Percentiles rank a stretch among this genome's conserved stretches.
These are phyloP conservation scores for Dasypogon diadema DNA, from an alignment of 2,888 invertebrate species.

Conservation along the genomic window DNA sequence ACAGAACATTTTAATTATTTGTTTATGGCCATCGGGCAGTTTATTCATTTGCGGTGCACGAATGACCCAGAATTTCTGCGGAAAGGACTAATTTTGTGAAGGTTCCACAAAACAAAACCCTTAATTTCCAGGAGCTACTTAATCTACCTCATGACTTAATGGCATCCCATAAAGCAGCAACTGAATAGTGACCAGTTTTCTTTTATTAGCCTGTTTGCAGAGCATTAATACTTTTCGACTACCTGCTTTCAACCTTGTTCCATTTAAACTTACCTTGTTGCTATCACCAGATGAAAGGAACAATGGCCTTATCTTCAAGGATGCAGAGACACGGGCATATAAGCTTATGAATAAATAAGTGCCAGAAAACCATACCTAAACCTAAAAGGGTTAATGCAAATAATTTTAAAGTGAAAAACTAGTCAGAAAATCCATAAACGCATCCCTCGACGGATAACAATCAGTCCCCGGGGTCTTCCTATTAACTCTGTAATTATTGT, in stretches of 20 bases:
- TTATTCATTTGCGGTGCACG: no score
- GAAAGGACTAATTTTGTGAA: not conserved
- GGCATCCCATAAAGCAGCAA: slow-evolving; percentile 10
- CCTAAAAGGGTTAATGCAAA: slow-evolving; percentile 29
- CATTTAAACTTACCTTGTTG: not conserved
- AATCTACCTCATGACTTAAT: slow-evolving; percentile 7
- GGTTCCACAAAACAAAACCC: not conserved
- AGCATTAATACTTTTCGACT: slow-evolving; percentile 20
- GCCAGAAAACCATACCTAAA: not conserved
- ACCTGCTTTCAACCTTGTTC: slow-evolving; percentile 2
- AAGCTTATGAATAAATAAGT: not conserved
- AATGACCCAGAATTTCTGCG: no score
- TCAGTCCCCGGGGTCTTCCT: slow-evolving; percentile 8
- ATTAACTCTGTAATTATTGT: slow-evolving; percentile 26
- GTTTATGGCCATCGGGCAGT: no score
- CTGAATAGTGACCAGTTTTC: slow-evolving; percentile 12
- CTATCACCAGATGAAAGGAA: not conserved
- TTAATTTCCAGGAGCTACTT: slow-evolving; percentile 18
- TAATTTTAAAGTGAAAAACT: slow-evolving; percentile 28
- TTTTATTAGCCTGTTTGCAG: slow-evolving; percentile 32
- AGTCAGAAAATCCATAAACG: slow-evolving; percentile 29
- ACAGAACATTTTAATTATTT: no score
- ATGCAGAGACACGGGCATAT: not conserved
- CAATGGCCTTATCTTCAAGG: not conserved
- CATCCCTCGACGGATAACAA: slow-evolving; percentile 11